A percentile compares a stretch with the other conserved stretches of the same genome.
Conservation (phyloP, 30 jellyfish, hydroid and myxozoan species). For the Hydractinia symbiolongicarpus region DNA sequence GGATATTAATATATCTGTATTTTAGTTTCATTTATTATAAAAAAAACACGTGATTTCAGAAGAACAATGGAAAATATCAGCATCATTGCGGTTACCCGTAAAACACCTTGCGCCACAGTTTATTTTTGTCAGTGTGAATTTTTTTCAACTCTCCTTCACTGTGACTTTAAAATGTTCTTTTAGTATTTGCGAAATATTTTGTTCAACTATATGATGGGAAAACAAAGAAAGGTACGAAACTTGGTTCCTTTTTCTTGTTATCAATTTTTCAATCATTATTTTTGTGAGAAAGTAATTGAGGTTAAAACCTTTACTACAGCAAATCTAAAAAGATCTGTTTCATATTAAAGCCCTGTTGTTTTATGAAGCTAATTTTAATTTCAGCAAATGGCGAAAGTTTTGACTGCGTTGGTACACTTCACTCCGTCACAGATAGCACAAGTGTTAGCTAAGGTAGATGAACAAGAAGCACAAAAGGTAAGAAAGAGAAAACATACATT, state of each 20-base stretch:
- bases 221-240: constrained; percentile 62
- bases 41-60: too few relatives aligned
- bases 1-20: too few relatives aligned
- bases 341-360: not conserved
- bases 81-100: too few relatives aligned
- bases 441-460: constrained; percentile 68
- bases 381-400: constrained; percentile 96
- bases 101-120: too few relatives aligned
- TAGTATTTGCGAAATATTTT: constrained; percentile 83
- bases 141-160: not conserved
- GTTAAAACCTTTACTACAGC: too few relatives aligned
- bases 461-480: constrained; percentile 58
- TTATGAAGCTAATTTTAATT: not conserved
- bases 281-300: too few relatives aligned
- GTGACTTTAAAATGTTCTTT: constrained; percentile 3
- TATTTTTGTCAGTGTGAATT: not conserved
- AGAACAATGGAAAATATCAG: too few relatives aligned
- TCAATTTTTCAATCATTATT: too few relatives aligned
- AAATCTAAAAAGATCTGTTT: not conserved
- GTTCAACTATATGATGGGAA: constrained; percentile 88
- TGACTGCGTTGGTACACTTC: constrained; percentile 82
- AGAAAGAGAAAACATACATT: not conserved
- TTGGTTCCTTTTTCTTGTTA: too few relatives aligned
- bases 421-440: constrained; percentile 78
- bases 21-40: too few relatives aligned